Conservation (phyloP, 2,888 invertebrate genomes). For the Ichneumoninae sp. region DNA sequence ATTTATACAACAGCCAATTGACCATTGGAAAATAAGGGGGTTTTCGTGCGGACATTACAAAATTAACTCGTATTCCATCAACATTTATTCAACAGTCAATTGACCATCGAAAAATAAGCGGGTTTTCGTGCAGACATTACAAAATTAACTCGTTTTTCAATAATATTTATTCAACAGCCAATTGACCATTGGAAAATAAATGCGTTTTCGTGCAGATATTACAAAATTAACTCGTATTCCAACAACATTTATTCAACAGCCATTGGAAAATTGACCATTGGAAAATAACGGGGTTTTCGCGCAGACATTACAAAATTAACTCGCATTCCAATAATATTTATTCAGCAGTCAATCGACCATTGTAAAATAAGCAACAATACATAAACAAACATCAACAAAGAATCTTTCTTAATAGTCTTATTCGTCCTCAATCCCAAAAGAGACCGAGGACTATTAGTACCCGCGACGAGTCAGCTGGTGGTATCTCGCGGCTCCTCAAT, state of each 20-base stretch:
- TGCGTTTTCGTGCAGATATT: no score
- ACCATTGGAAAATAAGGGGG: neutral
- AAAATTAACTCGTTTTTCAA: conserved; percentile 31
- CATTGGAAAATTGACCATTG: neutral
- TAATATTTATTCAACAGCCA: conserved; percentile 56
- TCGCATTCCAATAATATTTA: conserved; percentile 56
- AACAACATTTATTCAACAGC: no score
- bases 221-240: no score
- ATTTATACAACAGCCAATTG: conserved; percentile 54
- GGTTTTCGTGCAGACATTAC: neutral
- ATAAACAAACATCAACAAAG: conserved; percentile 59
- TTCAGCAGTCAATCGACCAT: conserved; percentile 43
- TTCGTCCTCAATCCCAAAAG: conserved; percentile 11
- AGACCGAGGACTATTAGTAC: neutral
- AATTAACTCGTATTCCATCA: conserved; percentile 41
- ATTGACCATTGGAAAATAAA: conserved; percentile 5
- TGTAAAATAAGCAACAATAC: conserved; percentile 41
- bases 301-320: neutral
- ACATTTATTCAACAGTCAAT: conserved; percentile 56
- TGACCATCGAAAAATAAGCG: neutral
- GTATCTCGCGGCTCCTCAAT: conserved; percentile 71
- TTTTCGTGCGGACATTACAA: neutral
- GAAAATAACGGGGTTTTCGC: neutral
- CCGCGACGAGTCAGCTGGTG: conserved; percentile 67
- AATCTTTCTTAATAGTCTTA: conserved; percentile 40